Percentiles rank a stretch among this genome's conserved stretches.
These are phyloP conservation scores for Fregetta grallaria DNA, from an alignment of 2,113 vertebrate species.

Conservation along the genomic window DNA sequence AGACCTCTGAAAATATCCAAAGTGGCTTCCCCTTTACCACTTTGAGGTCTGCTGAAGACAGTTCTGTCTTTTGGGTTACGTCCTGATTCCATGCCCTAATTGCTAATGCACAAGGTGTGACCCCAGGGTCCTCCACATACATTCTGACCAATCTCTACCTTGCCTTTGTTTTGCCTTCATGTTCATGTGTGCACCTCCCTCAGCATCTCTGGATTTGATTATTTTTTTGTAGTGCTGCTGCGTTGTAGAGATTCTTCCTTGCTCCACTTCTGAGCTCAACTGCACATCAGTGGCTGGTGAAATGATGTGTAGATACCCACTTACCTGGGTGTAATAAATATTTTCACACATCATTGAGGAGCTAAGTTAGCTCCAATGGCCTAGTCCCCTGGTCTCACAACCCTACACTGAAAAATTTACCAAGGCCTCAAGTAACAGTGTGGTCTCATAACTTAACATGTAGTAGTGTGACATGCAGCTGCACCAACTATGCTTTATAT, in stretches of 20 bases:
- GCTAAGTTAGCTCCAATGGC: background rate
- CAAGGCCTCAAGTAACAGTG: background rate
- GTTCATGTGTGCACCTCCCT: background rate
- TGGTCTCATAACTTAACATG: background rate
- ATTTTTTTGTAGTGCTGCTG: background rate
- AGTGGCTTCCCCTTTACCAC: background rate
- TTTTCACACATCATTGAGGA: background rate
- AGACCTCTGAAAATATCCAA: background rate
- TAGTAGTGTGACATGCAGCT: background rate
- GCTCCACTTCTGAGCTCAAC: background rate
- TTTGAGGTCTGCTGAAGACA: background rate
- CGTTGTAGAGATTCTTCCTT: background rate
- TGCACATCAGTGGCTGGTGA: background rate
- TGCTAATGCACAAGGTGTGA: background rate
- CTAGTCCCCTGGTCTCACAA: background rate
- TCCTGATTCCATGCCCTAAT: too few relatives aligned
- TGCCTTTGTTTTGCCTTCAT: background rate
- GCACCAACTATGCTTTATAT: background rate
- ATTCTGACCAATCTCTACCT: rapidly evolving
- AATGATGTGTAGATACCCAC: background rate
- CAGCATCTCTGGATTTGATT: background rate
- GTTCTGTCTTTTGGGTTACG: background rate
- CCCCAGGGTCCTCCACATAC: background rate
- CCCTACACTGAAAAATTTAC: background rate
- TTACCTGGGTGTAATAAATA: background rate